phyloP scores from a whole-genome alignment of 2,113 vertebrate species.

The Amazona guildingii region DNA sequence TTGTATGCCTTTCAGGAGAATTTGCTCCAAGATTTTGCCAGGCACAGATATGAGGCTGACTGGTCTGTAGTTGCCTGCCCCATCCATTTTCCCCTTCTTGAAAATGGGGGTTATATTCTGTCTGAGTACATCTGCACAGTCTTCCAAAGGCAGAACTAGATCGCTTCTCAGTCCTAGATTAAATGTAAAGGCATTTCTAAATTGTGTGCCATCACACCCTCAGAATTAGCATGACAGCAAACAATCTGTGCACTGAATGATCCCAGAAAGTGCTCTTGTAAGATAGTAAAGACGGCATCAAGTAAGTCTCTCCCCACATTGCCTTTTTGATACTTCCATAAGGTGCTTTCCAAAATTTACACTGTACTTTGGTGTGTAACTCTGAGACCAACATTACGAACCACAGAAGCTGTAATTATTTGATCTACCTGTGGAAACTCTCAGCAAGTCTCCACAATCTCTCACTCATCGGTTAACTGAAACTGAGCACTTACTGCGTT shows the following conservation, averaged over 20 bases:
- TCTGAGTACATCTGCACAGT: background rate
- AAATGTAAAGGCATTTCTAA: background rate
- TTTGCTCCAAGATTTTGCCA: too few relatives aligned
- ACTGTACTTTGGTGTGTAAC: background rate
- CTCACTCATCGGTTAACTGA: background rate
- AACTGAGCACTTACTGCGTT: background rate
- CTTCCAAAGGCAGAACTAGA: background rate
- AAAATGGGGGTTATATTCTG: background rate
- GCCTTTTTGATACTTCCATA: background rate
- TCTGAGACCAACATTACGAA: fast-evolving
- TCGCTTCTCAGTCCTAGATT: background rate
- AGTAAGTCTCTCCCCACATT: background rate
- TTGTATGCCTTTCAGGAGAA: too few relatives aligned
- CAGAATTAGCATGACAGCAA: background rate
- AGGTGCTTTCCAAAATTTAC: background rate
- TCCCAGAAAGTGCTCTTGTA: background rate
- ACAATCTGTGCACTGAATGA: background rate
- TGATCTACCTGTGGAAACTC: background rate
- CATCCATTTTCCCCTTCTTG: too few relatives aligned
- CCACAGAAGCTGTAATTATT: background rate
- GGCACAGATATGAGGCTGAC: too few relatives aligned
- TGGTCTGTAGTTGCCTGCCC: too few relatives aligned
- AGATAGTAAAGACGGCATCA: background rate
- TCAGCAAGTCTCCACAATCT: background rate
- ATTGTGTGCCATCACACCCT: background rate